Conservation (phyloP, 1,140 invertebrate genomes). For the Drosophila parabipectinata region DNA sequence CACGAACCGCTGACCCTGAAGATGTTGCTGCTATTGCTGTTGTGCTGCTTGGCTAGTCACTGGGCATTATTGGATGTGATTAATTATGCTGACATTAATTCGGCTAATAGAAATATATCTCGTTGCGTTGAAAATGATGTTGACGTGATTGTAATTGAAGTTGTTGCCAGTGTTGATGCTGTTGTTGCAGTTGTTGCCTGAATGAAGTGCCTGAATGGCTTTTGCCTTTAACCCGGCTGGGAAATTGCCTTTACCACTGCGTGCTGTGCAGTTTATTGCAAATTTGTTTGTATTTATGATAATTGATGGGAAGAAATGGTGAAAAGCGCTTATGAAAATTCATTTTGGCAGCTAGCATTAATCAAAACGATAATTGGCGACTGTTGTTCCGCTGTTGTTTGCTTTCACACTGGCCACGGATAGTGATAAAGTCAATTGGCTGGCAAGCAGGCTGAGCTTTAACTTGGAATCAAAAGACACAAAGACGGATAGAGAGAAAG, state of each 20-base stretch:
- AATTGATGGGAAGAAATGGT: slow-evolving; percentile 76
- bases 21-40: slow-evolving; percentile 38
- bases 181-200: slow-evolving; percentile 28
- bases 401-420: slow-evolving; percentile 58
- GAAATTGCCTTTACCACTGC: slow-evolving; percentile 73
- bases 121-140: slow-evolving; percentile 79
- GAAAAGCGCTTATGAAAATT: slow-evolving; percentile 75
- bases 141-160: slow-evolving; percentile 82
- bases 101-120: slow-evolving; percentile 83
- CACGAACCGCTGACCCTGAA: slow-evolving; percentile 69
- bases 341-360: slow-evolving; percentile 73
- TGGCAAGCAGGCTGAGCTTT: not conserved
- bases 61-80: slow-evolving; percentile 71
- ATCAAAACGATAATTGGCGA: slow-evolving; percentile 78
- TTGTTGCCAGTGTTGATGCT: slow-evolving; percentile 49
- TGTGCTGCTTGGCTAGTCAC: slow-evolving; percentile 32
- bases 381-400: slow-evolving; percentile 51
- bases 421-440: slow-evolving; percentile 37
- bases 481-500: not conserved
- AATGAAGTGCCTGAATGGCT: slow-evolving; percentile 41
- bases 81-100: slow-evolving; percentile 83
- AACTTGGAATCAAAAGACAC: slow-evolving; percentile 9
- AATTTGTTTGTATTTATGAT: slow-evolving; percentile 77
- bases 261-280: slow-evolving; percentile 80
- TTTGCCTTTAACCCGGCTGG: slow-evolving; percentile 70